Evolutionary conservation across 2,113 vertebrate species (phyloP), one percentile per base, ranked within the genome.

Genomic region (Cyphomyrus discorhynchus): DNA sequence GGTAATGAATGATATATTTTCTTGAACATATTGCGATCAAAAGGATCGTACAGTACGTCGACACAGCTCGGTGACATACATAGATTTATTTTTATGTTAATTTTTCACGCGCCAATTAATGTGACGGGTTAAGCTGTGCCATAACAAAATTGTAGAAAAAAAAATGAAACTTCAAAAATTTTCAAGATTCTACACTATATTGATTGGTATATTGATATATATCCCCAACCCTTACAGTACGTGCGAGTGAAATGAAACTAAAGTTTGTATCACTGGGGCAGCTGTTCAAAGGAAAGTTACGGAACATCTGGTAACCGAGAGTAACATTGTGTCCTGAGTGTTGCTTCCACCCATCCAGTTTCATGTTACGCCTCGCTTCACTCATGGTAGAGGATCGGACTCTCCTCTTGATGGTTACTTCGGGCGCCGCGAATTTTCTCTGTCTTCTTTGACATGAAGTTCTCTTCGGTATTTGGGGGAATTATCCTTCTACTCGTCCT

Each of bases 401-500:
- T 94, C 92, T 87, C 89, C 91, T 90, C 80, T 93, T 91, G 90
- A 94, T 94, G 92, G 90, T 94, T 90, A 91, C 92, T 93, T 82
- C 91, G 58, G 91, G 92, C 89, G 91, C 89, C 66, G 58, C 39
- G 88, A 50, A 91, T 92, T 93, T 92, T 92, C 91, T 93, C 94
- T 91, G 89, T 93, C 93, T 94, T 93, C 92, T 92, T 94, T 96
- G 96, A 96, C 95, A 96, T 96, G 96, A 96, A 94, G 95, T 93
- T 91, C 94, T 93, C 92, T 86, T 93, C 96, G 91, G 91, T 94
- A 91, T 95, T 96, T 91, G 92, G 95, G 92, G 93, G 94, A 92
- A 91, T 96, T 88, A 93, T 95, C 89, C 93, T 96, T 92, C 95
- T 92, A 89, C 91, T 95, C 91, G 91, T 96, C 89, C 93, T 90